Evolutionary conservation across 2,888 invertebrate species (phyloP).

Genomic region (Allygus modestus): DNA sequence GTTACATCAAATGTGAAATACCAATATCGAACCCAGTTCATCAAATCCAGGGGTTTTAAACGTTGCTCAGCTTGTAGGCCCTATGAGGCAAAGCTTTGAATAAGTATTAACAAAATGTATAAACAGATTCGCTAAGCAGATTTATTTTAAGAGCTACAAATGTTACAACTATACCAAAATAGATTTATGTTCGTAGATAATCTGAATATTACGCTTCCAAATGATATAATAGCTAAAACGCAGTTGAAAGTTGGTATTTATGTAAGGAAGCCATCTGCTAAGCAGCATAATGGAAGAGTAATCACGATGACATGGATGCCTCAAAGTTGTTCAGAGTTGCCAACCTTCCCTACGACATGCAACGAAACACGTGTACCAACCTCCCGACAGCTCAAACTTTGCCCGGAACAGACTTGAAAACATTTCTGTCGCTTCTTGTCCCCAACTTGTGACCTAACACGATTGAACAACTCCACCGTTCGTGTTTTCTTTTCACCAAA

Average conservation of each 20-base stretch:
- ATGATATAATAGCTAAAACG: too few relatives aligned
- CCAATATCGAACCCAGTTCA: too few relatives aligned
- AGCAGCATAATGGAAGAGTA: neutral
- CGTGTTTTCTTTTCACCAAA: neutral
- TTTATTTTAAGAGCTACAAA: too few relatives aligned
- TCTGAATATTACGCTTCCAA: too few relatives aligned
- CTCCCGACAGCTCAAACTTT: constrained; percentile 33
- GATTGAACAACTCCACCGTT: neutral
- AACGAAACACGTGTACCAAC: constrained; percentile 38
- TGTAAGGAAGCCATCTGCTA: neutral
- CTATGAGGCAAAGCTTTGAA: too few relatives aligned
- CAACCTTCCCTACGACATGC: constrained; percentile 29
- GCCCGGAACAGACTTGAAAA: constrained; percentile 26
- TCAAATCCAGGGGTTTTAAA: too few relatives aligned
- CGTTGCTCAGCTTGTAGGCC: too few relatives aligned
- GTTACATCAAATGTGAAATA: too few relatives aligned
- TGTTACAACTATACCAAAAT: too few relatives aligned
- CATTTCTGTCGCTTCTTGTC: constrained; percentile 29
- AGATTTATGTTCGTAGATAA: too few relatives aligned
- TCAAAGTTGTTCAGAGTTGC: constrained; percentile 33
- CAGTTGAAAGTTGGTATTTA: neutral
- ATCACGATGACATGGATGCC: constrained; percentile 28
- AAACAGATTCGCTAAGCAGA: too few relatives aligned
- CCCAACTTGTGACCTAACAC: neutral
- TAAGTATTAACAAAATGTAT: too few relatives aligned